These are phyloP conservation scores for Cichladusa arquata DNA, from an alignment of 2,113 vertebrate genomes.

Conservation along the genomic window DNA sequence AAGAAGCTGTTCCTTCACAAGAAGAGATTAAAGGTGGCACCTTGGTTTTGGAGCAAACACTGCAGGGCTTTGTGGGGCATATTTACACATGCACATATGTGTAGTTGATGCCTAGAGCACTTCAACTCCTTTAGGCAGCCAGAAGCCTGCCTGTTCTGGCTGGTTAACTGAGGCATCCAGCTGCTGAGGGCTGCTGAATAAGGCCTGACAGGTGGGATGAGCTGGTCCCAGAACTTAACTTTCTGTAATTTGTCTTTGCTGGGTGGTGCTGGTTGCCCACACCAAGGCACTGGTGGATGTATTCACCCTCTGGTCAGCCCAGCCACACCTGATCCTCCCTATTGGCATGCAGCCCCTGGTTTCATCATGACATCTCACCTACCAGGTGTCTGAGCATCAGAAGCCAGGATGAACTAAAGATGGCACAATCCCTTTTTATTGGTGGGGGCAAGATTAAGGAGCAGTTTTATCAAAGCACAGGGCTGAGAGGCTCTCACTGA, in stretches of 20 bases:
- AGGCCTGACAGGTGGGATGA: not conserved
- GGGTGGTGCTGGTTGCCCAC: not conserved
- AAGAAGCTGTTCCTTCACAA: not conserved
- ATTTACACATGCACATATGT: fast-evolving
- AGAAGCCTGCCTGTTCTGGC: not conserved
- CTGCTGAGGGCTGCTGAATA: not conserved
- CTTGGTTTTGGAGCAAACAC: not conserved
- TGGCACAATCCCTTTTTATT: not conserved
- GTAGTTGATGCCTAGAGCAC: fast-evolving
- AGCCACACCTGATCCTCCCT: not conserved
- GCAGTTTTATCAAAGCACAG: not conserved
- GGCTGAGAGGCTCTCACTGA: not conserved
- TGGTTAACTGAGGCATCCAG: not conserved
- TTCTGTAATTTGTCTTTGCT: not conserved
- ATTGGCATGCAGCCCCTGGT: not conserved
- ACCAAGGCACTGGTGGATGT: not conserved
- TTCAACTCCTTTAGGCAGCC: not conserved
- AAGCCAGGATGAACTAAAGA: not conserved
- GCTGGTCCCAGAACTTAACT: not conserved
- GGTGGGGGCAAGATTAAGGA: not conserved
- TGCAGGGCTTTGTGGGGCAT: not conserved
- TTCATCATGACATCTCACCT: fast-evolving
- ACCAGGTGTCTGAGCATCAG: not conserved
- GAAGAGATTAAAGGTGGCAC: not conserved
- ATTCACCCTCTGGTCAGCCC: not conserved